These are phyloP conservation scores for Aromia moschata DNA, from an alignment of 2,888 invertebrate genomes.

Conservation along the genomic window DNA sequence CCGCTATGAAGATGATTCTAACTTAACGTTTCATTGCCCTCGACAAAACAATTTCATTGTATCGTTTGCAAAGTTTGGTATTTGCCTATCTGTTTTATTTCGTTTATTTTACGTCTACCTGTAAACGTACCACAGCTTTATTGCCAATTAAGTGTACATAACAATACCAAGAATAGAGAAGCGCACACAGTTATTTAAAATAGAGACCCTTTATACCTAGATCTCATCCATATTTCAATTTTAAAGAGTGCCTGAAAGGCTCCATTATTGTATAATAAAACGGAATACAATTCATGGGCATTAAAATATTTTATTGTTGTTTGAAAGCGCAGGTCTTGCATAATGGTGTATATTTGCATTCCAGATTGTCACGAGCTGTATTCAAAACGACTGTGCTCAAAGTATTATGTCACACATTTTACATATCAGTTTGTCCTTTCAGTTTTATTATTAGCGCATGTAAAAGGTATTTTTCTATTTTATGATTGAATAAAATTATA, in stretches of 20 bases:
- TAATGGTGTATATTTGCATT: conserved; percentile 25
- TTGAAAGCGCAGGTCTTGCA: conserved; percentile 11
- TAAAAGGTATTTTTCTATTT: conserved; percentile 29
- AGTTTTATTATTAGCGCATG: conserved; percentile 33
- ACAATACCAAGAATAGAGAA: background rate
- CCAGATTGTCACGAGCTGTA: conserved; percentile 27
- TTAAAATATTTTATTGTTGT: conserved; percentile 28
- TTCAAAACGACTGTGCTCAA: conserved; percentile 22
- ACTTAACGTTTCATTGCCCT: no score
- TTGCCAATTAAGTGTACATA: background rate
- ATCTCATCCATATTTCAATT: conserved; percentile 11
- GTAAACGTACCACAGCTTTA: background rate
- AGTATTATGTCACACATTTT: conserved; percentile 25
- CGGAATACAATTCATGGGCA: conserved; percentile 16
- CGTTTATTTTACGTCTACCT: background rate
- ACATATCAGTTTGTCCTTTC: conserved; percentile 28
- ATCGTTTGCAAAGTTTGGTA: no score
- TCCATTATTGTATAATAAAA: conserved; percentile 18
- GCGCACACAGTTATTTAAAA: background rate
- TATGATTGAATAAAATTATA: conserved; percentile 22
- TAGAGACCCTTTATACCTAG: background rate
- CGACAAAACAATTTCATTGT: no score
- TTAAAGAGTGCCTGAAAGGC: conserved; percentile 17
- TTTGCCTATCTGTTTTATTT: no score
- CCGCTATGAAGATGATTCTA: no score